These are phyloP conservation scores for Dryobota labecula DNA, from an alignment of 2,888 invertebrate genomes.

Conservation along the genomic window DNA sequence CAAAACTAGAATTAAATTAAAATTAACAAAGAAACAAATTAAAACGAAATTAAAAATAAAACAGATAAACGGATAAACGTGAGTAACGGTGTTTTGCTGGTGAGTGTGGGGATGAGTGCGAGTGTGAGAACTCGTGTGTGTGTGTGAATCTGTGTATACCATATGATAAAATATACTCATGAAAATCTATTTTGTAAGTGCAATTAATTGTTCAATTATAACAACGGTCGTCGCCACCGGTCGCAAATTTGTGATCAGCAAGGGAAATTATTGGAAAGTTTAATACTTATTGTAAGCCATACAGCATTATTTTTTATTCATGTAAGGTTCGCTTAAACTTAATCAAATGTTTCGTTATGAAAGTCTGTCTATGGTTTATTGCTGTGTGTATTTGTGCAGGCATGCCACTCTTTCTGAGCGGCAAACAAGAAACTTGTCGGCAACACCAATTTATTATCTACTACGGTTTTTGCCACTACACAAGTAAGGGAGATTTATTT, in stretches of 20 bases:
- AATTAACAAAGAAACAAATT: too few relatives aligned
- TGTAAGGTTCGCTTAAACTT: constrained; percentile 8
- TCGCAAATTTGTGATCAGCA: constrained; percentile 22
- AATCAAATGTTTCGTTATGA: constrained; percentile 18
- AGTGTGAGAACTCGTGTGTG: too few relatives aligned
- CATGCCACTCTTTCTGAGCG: constrained; percentile 35
- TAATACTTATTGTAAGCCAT: neutral
- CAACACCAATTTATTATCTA: constrained; percentile 63
- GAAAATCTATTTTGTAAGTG: constrained; percentile 15
- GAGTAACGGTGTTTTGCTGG: too few relatives aligned
- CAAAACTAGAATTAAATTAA: too few relatives aligned
- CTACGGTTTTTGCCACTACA: constrained; percentile 62
- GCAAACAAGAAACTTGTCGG: constrained; percentile 58
- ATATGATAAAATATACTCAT: too few relatives aligned
- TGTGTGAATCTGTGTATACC: too few relatives aligned
- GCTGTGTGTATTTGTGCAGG: constrained; percentile 48
- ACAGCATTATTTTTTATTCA: neutral
- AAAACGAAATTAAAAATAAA: too few relatives aligned
- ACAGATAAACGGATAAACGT: too few relatives aligned
- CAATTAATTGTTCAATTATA: constrained; percentile 30
- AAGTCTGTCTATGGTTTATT: constrained; percentile 45
- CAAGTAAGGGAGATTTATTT: constrained; percentile 61
- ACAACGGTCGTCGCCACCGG: neutral
- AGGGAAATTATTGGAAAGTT: constrained; percentile 8
- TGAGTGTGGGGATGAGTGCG: too few relatives aligned